These are phyloP conservation scores for Conus ventricosus DNA, from an alignment of 1,140 invertebrate species.

Conservation along the genomic window DNA sequence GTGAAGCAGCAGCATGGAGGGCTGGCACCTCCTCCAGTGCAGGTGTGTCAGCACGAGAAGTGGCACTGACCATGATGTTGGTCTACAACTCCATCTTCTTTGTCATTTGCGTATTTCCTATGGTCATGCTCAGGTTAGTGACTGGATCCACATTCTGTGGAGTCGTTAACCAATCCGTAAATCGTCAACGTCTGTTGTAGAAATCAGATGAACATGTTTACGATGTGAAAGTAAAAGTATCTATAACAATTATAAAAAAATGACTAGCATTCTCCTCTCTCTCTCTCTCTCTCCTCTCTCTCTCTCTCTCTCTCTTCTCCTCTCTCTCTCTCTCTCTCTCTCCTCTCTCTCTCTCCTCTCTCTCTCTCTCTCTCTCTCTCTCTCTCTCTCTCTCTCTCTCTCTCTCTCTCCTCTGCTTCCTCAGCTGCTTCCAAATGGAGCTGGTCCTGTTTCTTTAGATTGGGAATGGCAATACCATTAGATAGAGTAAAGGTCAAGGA, in stretches of 20 bases:
- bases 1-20: slow-evolving; percentile 5
- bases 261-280: not conserved
- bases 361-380: not conserved
- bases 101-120: too few relatives aligned
- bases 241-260: too few relatives aligned
- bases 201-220: too few relatives aligned
- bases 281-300: not conserved
- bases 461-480: too few relatives aligned
- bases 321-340: not conserved
- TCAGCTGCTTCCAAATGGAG: too few relatives aligned
- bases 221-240: too few relatives aligned
- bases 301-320: not conserved
- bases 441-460: too few relatives aligned
- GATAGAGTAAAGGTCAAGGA: too few relatives aligned
- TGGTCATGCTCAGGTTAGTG: not conserved
- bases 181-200: too few relatives aligned
- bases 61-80: slow-evolving; percentile 12
- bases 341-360: not conserved
- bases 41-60: not conserved
- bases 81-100: not conserved
- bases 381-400: not conserved
- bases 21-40: not conserved
- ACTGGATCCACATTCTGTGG: not conserved
- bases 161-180: too few relatives aligned
- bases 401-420: not conserved